phyloP scores from a whole-genome alignment of 2,797 vertebrate species.

The Tapera naevia region DNA sequence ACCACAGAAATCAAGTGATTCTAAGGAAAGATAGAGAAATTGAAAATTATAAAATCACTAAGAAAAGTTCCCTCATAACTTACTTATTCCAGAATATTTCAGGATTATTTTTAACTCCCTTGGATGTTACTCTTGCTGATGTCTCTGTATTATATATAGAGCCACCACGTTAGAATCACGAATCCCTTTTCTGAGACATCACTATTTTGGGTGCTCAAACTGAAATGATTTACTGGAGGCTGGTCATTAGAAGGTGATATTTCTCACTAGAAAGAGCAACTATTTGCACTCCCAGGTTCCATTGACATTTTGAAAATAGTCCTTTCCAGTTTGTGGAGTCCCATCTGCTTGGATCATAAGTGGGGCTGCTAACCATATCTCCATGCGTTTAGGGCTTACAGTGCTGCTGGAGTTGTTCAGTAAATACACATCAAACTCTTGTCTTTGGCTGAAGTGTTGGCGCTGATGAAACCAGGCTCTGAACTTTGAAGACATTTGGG shows the following conservation, averaged over 20 bases:
- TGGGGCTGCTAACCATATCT: neutral
- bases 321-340: accelerated
- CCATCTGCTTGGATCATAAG: neutral
- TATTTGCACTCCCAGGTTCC: neutral
- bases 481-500: neutral
- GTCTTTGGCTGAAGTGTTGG: neutral
- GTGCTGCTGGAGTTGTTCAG: neutral
- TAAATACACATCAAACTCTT: neutral
- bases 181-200: accelerated
- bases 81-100: conserved; percentile 6
- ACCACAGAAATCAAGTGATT: neutral
- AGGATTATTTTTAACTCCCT: conserved; percentile 24
- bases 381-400: neutral
- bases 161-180: neutral
- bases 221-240: neutral
- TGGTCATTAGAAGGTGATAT: neutral
- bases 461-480: neutral
- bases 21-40: neutral
- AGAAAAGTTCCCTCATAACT: neutral
- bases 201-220: neutral
- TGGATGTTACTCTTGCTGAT: neutral
- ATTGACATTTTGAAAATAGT: neutral
- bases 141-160: neutral
- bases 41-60: neutral
- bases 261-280: neutral